phyloP scores from a whole-genome alignment of 2,888 invertebrate genomes.

The Sepiola atlantica region DNA sequence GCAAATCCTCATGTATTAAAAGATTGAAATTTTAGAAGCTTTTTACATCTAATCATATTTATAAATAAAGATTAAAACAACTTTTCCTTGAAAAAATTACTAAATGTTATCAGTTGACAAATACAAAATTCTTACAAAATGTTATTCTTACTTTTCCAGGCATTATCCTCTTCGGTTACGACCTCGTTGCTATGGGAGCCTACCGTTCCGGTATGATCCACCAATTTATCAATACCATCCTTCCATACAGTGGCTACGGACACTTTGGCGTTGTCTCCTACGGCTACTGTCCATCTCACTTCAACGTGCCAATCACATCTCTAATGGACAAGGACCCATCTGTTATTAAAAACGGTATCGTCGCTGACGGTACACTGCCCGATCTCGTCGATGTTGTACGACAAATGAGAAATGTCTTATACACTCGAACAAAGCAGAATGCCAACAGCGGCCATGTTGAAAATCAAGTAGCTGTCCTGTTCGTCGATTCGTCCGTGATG shows the following conservation, averaged over 20 bases:
- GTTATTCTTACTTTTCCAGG: neutral
- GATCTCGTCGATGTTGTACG: neutral
- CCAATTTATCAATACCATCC: constrained; percentile 36
- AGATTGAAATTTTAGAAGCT: too few species aligned
- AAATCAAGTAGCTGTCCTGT: neutral
- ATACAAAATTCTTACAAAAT: neutral
- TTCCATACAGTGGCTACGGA: constrained; percentile 38
- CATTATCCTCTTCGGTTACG: constrained; percentile 39
- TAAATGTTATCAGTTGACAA: neutral
- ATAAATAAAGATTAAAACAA: too few species aligned
- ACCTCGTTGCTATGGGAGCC: constrained; percentile 34
- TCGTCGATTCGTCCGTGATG: neutral
- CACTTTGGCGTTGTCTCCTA: constrained; percentile 34
- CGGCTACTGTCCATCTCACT: neutral
- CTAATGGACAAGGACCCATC: neutral
- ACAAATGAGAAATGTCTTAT: neutral
- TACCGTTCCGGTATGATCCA: constrained; percentile 23
- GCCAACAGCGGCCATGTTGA: neutral
- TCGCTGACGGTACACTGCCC: neutral
- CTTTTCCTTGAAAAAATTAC: too few species aligned
- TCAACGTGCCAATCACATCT: constrained; percentile 42
- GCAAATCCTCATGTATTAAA: too few species aligned
- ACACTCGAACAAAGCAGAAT: neutral
- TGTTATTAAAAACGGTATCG: neutral
- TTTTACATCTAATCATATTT: too few species aligned